These are phyloP conservation scores for Chiroxiphia lanceolata DNA, from an alignment of 2,797 vertebrate species.

Conservation along the genomic window DNA sequence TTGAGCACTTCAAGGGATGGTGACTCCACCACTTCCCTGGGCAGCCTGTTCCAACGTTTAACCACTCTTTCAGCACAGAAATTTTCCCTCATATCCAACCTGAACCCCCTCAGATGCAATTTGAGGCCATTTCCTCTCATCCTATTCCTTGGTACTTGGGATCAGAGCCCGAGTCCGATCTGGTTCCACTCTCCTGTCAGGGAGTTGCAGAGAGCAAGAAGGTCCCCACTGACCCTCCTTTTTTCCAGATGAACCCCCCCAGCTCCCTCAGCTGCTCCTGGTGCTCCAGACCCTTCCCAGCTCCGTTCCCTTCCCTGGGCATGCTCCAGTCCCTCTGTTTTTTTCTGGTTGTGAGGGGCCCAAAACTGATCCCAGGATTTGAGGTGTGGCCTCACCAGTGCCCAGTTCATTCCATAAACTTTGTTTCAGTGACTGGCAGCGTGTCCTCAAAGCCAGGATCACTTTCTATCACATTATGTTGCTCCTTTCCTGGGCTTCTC, in stretches of 20 bases:
- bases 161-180: too few species aligned
- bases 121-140: background rate
- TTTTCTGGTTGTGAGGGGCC: fast-evolving
- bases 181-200: background rate
- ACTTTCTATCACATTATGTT: fast-evolving
- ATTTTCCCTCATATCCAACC: background rate
- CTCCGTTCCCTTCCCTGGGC: fast-evolving
- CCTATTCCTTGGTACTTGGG: too few species aligned
- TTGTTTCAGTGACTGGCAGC: background rate
- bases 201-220: background rate
- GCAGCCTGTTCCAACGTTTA: background rate
- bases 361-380: too few species aligned
- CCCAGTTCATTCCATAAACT: background rate
- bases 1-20: too few species aligned
- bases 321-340: background rate
- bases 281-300: background rate
- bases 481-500: background rate
- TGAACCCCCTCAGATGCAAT: fast-evolving
- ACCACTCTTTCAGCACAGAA: background rate
- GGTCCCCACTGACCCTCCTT: fast-evolving
- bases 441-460: background rate
- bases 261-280: background rate
- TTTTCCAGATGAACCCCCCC: background rate
- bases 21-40: background rate
- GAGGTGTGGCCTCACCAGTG: background rate